Conservation (phyloP, 2,888 invertebrate genomes). For the Eretmocerus hayati region DNA sequence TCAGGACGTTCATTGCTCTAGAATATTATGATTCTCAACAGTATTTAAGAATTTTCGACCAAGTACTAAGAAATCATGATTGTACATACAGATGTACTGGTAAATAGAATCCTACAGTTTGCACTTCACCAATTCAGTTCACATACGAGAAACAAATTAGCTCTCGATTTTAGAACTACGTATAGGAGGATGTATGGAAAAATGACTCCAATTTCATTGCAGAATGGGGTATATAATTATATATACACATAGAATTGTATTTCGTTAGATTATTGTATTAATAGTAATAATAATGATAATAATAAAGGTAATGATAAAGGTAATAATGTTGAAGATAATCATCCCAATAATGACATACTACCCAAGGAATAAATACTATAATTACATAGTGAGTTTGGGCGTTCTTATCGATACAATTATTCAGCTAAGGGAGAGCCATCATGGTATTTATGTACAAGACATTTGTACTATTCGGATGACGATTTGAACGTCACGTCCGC, state of each 20-base stretch:
- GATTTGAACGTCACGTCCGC: conserved; percentile 31
- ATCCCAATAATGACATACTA: conserved; percentile 47
- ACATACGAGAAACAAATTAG: too few species aligned
- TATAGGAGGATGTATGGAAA: too few species aligned
- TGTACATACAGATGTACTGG: too few species aligned
- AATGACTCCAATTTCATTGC: conserved; percentile 28
- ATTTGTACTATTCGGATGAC: conserved; percentile 47
- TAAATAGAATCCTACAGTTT: too few species aligned
- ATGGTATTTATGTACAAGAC: conserved; percentile 45
- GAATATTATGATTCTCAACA: too few species aligned
- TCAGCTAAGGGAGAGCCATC: conserved; percentile 28
- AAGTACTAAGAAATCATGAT: too few species aligned
- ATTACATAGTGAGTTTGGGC: conserved; percentile 46
- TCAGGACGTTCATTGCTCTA: too few species aligned
- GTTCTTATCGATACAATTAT: conserved; percentile 41
- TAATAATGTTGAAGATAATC: conserved; percentile 30
- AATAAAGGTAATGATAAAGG: conserved; percentile 43
- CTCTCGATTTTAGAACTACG: too few species aligned
- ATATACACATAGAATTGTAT: conserved; percentile 44
- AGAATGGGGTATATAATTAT: conserved; percentile 40
- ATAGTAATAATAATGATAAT: conserved; percentile 44
- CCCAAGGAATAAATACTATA: conserved; percentile 49
- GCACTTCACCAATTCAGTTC: too few species aligned
- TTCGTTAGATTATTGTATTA: conserved; percentile 45
- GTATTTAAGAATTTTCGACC: too few species aligned